Evolutionary conservation across 2,888 invertebrate genomes (phyloP), one percentile per base, ranked within the genome.

Genomic region (Hydriomena furcata): DNA sequence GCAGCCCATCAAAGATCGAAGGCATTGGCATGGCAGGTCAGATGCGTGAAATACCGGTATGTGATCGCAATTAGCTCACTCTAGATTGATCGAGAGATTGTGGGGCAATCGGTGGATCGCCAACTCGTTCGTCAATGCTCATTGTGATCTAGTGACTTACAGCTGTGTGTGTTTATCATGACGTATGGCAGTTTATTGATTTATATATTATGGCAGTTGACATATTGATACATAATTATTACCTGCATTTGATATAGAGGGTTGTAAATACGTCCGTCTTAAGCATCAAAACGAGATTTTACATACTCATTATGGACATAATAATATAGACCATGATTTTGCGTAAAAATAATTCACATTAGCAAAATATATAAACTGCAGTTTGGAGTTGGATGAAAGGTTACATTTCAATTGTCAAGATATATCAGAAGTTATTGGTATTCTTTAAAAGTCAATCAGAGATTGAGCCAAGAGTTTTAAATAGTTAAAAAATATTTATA

Each of bases 21-120:
- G 48, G 46, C 61, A 74, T 72, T 71, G 74, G 71, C 74, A 72
- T 71, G 74, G 71, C 74, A 72, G 68, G 52, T 63, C 45, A 36
- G 23, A 54, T 51, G 11, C 54, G 45, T 55, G 47, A 57, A 24
- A 42, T 42, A 46, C 48, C 34, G 55, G 54, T 43, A 60, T 49
- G 55, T 17, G 32, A 31, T 32, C 7, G 25, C 53, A 58, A 58
- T 58, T 58, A 60, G 55, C 10, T 44, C 40, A 7, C 30, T 8
- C 8, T 34, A 40, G 56, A 61, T 63, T 51, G 55, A 61, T 53
- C 41, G 30, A 21, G 32, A 42, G 52, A 42, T 49, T 53, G 47
- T 24, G 35, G 55, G 53, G 48, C 58, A 52, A 60, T 47, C 49
- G 55, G 17, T 10, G 38, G 23, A 7, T 38, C 31, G 52, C 52